Evolutionary conservation across 2,888 invertebrate species (phyloP).

Genomic region (Gandaritis pyraliata): DNA sequence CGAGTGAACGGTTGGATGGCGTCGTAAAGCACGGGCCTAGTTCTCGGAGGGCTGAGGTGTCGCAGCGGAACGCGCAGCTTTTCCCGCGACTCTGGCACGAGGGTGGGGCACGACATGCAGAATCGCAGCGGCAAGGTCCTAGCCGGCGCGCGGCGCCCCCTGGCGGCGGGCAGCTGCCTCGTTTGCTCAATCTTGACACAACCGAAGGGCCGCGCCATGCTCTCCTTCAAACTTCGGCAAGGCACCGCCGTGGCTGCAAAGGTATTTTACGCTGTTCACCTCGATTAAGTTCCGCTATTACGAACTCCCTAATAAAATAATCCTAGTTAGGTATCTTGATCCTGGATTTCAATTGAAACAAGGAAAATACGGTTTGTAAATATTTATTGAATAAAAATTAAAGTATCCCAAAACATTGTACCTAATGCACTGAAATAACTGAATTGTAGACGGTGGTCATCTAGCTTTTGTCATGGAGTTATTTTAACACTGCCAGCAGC

Average conservation of each 20-base stretch:
- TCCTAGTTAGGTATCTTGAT: conserved; percentile 10
- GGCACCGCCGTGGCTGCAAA: conserved; percentile 69
- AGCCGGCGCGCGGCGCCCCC: conserved; percentile 37
- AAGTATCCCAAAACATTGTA: conserved; percentile 23
- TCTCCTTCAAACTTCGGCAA: conserved; percentile 56
- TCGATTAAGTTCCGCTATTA: conserved; percentile 53
- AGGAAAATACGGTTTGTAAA: conserved; percentile 22
- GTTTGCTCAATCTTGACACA: conserved; percentile 49
- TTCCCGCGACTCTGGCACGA: conserved; percentile 43
- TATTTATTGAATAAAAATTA: conserved; percentile 32
- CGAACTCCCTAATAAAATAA: conserved; percentile 17
- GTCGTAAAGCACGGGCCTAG: conserved; percentile 39
- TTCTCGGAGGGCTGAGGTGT: conserved; percentile 46
- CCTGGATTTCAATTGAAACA: conserved; percentile 1
- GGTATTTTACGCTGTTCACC: conserved; percentile 69
- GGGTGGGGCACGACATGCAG: conserved; percentile 59
- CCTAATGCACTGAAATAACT: conserved; percentile 23
- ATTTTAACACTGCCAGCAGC: conserved; percentile 46
- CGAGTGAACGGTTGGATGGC: conserved; percentile 9
- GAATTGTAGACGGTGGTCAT: conserved; percentile 25
- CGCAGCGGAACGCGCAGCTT: conserved; percentile 36
- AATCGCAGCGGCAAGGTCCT: conserved; percentile 44
- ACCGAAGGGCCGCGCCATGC: conserved; percentile 46
- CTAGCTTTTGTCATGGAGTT: conserved; percentile 40
- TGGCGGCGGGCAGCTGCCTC: conserved; percentile 46